A percentile compares a stretch with the other conserved stretches of the same genome.
Evolutionary conservation across 1,140 invertebrate species (phyloP).

Genomic region (Diabrotica undecimpunctata): DNA sequence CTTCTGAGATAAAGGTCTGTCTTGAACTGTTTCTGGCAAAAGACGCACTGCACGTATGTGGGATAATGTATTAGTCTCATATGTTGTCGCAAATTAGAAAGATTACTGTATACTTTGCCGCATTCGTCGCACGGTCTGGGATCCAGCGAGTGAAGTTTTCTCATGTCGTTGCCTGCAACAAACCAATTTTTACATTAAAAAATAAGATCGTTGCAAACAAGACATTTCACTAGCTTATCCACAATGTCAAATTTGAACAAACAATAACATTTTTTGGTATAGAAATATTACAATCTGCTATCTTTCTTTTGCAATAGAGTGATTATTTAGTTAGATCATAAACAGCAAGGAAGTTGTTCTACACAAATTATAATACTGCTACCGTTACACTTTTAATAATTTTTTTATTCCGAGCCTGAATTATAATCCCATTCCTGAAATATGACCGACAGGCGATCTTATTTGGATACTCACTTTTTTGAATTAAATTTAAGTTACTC

Average conservation of each 20-base stretch:
- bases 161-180: constrained; percentile 45
- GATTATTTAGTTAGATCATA: no score
- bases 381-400: no score
- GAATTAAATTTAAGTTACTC: no score
- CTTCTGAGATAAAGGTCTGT: constrained; percentile 72
- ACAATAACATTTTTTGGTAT: not conserved
- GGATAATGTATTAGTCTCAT: constrained; percentile 77
- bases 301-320: no score
- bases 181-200: constrained; percentile 29
- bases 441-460: no score
- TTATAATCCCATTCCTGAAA: no score
- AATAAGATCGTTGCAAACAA: constrained; percentile 38
- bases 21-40: constrained; percentile 74
- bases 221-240: constrained; percentile 16
- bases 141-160: constrained; percentile 64
- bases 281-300: not conserved
- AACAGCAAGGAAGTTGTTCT: no score
- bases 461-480: no score
- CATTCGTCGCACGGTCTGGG: constrained; percentile 70
- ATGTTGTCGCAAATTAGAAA: constrained; percentile 75
- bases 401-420: no score
- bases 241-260: not conserved
- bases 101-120: constrained; percentile 75
- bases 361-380: no score
- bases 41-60: constrained; percentile 67